Evolutionary conservation across 1,140 invertebrate genomes (phyloP).

Genomic region (Drosophila parvula): DNA sequence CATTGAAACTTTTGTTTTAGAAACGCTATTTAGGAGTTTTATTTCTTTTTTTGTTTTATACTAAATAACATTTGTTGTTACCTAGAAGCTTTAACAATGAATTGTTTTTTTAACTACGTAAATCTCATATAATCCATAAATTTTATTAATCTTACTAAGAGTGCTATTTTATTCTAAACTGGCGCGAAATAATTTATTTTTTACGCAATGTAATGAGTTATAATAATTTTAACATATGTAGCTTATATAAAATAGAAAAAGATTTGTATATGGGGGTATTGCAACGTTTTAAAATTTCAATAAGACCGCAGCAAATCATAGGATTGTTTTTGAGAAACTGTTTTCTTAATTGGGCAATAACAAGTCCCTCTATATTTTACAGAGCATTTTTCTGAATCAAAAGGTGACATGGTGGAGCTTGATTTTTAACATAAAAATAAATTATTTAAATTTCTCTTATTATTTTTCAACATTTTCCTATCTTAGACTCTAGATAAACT

Average conservation of each 20-base stretch:
- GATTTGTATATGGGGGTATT: neutral
- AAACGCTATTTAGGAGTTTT: constrained; percentile 65
- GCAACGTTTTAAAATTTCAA: neutral
- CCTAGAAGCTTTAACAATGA: constrained; percentile 70
- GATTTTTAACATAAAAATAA: neutral
- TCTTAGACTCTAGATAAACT: constrained; percentile 13
- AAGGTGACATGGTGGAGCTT: neutral
- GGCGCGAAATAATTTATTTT: neutral
- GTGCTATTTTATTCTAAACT: neutral
- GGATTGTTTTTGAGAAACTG: neutral
- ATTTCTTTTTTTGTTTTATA: constrained; percentile 57
- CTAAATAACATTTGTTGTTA: constrained; percentile 61
- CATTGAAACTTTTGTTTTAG: constrained; percentile 81
- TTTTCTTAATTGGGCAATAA: neutral
- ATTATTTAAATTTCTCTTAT: neutral
- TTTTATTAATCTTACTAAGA: constrained; percentile 9
- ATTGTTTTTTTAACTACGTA: constrained; percentile 54
- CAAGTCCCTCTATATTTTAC: neutral
- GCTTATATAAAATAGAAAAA: neutral
- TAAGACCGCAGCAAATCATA: neutral
- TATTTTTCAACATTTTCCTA: neutral
- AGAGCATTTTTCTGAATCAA: neutral
- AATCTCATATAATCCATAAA: constrained; percentile 33
- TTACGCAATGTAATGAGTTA: neutral
- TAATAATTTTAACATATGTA: neutral